Percentiles rank a stretch among this genome's conserved stretches.
These are phyloP conservation scores for Ctenopoma kingsleyae DNA, from an alignment of 2,797 vertebrate species.

Conservation along the genomic window DNA sequence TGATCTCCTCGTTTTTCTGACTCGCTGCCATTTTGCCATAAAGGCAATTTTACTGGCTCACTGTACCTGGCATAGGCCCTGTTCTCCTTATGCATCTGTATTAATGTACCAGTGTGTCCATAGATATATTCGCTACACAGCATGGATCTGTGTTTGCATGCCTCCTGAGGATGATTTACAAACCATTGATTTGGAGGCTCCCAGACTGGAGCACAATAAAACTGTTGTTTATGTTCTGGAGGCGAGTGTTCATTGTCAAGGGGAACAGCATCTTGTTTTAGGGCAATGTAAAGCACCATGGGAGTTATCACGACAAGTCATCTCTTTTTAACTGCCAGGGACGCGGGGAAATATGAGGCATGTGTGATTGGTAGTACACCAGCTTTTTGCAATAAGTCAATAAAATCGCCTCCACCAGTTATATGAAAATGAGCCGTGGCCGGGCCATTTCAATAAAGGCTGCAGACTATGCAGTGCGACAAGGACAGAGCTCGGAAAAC, in stretches of 20 bases:
- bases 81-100: slow-evolving; percentile 54
- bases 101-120: slow-evolving; percentile 40
- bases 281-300: slow-evolving; percentile 58
- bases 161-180: slow-evolving; percentile 70
- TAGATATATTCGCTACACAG: slow-evolving; percentile 44
- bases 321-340: slow-evolving; percentile 63
- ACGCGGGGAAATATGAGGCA: slow-evolving; percentile 51
- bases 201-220: slow-evolving; percentile 72
- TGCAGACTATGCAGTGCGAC: slow-evolving; percentile 49
- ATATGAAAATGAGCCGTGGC: slow-evolving; percentile 68
- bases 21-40: slow-evolving; percentile 20
- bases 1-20: slow-evolving; percentile 34
- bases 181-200: slow-evolving; percentile 66
- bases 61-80: neutral
- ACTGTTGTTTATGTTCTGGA: slow-evolving; percentile 71
- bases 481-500: slow-evolving; percentile 63
- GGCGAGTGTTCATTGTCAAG: slow-evolving; percentile 68
- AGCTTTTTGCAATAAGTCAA: slow-evolving; percentile 73
- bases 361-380: slow-evolving; percentile 45
- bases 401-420: slow-evolving; percentile 64
- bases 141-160: slow-evolving; percentile 45
- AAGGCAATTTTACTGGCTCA: slow-evolving; percentile 20
- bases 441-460: slow-evolving; percentile 72
- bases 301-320: slow-evolving; percentile 74
- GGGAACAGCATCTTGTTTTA: slow-evolving; percentile 69